Conservation (phyloP, 2,888 invertebrate species). For the Rotaria sp. region DNA sequence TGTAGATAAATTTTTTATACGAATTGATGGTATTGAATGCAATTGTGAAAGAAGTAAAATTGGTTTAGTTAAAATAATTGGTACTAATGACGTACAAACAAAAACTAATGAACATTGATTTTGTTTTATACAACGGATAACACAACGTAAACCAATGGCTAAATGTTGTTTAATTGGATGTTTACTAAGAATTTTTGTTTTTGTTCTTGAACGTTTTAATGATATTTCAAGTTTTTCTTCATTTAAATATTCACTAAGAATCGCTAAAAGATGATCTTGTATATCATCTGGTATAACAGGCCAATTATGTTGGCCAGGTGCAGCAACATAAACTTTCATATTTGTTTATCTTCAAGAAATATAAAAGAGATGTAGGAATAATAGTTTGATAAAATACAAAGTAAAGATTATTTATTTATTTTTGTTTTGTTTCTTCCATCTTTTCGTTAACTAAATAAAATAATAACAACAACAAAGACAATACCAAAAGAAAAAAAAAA, state of each 20-base stretch:
- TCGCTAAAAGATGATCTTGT: neutral
- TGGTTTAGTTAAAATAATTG: conserved; percentile 16
- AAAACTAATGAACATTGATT: neutral
- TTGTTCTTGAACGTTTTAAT: neutral
- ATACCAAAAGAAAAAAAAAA: neutral
- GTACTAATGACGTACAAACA: neutral
- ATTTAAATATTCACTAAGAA: neutral
- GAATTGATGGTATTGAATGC: neutral
- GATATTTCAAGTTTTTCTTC: neutral
- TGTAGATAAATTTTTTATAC: neutral
- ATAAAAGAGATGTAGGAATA: neutral
- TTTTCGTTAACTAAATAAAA: neutral
- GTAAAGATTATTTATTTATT: neutral
- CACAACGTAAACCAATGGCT: conserved; percentile 23
- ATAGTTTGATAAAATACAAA: neutral
- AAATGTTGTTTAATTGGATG: conserved; percentile 27
- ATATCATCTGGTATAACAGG: neutral
- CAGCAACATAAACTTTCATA: conserved; percentile 22
- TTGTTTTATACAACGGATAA: conserved; percentile 11
- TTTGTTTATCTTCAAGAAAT: neutral
- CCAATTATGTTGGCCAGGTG: conserved; percentile 26
- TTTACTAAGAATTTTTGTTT: neutral
- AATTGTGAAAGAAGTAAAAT: conserved; percentile 19
- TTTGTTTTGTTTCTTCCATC: neutral
- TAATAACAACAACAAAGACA: neutral